Evolutionary conservation across 2,797 vertebrate species (phyloP).

Genomic region (Sebastiscus tertius): DNA sequence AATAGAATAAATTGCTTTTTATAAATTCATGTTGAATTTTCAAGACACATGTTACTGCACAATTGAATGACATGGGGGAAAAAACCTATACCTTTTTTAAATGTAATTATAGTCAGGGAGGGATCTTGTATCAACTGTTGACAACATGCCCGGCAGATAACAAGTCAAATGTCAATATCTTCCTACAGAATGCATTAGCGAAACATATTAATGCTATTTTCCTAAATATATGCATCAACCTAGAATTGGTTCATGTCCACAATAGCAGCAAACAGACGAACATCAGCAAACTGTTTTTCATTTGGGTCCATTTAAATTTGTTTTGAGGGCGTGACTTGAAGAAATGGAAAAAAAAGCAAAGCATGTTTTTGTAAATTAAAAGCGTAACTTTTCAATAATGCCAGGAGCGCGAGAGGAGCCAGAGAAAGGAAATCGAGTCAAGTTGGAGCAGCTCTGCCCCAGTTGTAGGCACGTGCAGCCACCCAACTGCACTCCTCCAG

Average conservation of each 20-base stretch:
- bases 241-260: background rate
- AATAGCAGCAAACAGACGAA: background rate
- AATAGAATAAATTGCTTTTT: background rate
- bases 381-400: constrained; percentile 24
- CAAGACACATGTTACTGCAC: background rate
- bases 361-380: constrained; percentile 20
- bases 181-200: background rate
- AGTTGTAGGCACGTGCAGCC: constrained; percentile 69
- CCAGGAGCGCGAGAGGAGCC: constrained; percentile 12
- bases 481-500: constrained; percentile 69
- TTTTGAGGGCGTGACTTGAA: background rate
- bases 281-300: background rate
- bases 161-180: background rate
- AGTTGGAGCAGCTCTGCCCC: constrained; percentile 55
- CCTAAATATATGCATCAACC: background rate
- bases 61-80: background rate
- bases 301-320: background rate
- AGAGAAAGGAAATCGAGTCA: constrained; percentile 17
- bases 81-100: background rate
- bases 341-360: background rate
- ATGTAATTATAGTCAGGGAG: background rate
- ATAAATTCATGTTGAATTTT: background rate
- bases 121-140: background rate
- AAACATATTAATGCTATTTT: background rate
- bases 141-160: background rate